Base-by-base conservation (phyloP, 2,797 vertebrate species). In the Cuniculus paca region DNA sequence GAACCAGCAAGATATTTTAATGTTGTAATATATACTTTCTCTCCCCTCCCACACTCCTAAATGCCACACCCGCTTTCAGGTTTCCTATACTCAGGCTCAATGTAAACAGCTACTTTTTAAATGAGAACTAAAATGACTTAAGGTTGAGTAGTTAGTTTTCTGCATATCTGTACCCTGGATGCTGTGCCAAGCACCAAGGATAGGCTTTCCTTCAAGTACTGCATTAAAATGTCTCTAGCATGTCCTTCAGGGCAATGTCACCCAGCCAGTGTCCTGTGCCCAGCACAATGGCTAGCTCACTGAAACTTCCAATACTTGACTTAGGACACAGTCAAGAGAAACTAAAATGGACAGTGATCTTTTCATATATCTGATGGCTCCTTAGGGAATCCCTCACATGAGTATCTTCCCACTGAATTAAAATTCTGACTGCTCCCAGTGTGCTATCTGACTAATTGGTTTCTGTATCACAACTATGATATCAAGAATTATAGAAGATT, bases 11-110 rank as follows among this genome's bases (percentile, higher is more conserved):
- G 91, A 88, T 88, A 95, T 92, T 96, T 97, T 96, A 90, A 84
- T 74, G 85, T 92, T 91, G 68, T 92, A 94, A 92, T 92, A 72
- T 50, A 96, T 96, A 50, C 60, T 95, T 97, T 90, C 58, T 90
- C 77, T 90, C 87, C 48, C 42, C 31, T 86, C 89, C 60, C 60
- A 97, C 94, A 77, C 77, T 87, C 60, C 24, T 84, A 81, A 90
- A 92, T 78, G 54, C 88, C 65, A 48, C n/a, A 83, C 54, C 79
- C 83, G 48, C 72, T 79, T 60, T 42, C 75, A 63, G 42, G 36
- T 9, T 74, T 61, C 19, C 54, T 81, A 28, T 72, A 26, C 54
- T 92, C 89, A 61, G 19, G 26, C 54, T 86, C 68, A 93, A 56
- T 22, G 52, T 45, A 94, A 96, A 86, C 70, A 90, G 84, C 72